Conservation (phyloP, 2,113 vertebrate genomes). For the Mormyrus lacerda region DNA sequence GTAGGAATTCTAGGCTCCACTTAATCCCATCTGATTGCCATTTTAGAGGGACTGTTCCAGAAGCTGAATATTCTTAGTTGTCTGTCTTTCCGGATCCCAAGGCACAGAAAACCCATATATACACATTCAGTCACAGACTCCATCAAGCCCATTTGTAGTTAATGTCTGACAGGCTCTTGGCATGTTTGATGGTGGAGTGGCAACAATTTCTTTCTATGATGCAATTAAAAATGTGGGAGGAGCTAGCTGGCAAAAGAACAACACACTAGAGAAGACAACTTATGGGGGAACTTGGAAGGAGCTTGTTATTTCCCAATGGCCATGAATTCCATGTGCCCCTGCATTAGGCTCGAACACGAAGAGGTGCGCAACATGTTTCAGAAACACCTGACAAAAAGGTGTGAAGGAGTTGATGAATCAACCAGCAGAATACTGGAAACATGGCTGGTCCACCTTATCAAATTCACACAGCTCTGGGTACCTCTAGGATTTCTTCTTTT, state of each 20-base stretch:
- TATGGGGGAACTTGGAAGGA: background rate
- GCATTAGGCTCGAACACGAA: background rate
- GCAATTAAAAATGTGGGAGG: conserved; percentile 13
- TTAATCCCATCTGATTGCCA: background rate
- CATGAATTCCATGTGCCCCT: background rate
- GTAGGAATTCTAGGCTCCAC: background rate
- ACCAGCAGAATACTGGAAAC: background rate
- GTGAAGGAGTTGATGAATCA: background rate
- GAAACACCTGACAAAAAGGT: background rate
- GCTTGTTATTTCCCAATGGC: background rate
- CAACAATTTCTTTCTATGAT: background rate
- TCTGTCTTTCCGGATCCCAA: background rate
- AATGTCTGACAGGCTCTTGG: background rate
- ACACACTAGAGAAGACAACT: background rate
- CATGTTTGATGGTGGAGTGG: background rate
- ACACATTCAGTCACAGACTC: background rate
- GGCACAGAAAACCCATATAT: background rate
- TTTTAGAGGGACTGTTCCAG: background rate
- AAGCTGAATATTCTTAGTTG: background rate
- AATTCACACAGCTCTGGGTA: background rate
- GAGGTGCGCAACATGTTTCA: background rate
- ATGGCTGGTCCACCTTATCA: background rate
- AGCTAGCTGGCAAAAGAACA: background rate
- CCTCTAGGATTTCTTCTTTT: background rate
- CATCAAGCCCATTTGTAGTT: background rate